These are phyloP conservation scores for Drosophila cyrtoloma DNA, from an alignment of 2,888 invertebrate genomes.

Conservation along the genomic window DNA sequence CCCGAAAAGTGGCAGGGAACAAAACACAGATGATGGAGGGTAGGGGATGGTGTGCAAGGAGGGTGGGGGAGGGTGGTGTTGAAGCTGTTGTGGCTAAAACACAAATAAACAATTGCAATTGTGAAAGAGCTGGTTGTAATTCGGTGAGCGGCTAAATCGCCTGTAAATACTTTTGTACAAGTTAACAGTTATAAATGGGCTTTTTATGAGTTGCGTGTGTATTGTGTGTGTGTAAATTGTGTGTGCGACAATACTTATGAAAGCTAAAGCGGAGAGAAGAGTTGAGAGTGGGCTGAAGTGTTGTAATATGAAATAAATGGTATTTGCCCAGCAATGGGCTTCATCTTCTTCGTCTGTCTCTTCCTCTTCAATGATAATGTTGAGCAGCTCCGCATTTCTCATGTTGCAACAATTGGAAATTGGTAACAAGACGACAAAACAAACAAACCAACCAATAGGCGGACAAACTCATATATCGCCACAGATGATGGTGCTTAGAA, in stretches of 20 bases:
- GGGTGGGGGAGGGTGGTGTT: not conserved
- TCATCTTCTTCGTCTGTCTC: not conserved
- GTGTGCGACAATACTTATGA: slow-evolving; percentile 67
- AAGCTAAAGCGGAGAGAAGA: not conserved
- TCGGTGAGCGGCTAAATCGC: slow-evolving; percentile 77
- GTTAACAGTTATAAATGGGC: slow-evolving; percentile 80
- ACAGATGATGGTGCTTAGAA: slow-evolving; percentile 48
- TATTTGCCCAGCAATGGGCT: slow-evolving; percentile 34
- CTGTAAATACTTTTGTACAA: slow-evolving; percentile 80
- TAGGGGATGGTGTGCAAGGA: not conserved
- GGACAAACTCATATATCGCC: slow-evolving; percentile 17
- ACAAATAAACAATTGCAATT: slow-evolving; percentile 78
- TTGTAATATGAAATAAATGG: slow-evolving; percentile 65
- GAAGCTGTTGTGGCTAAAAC: slow-evolving; percentile 32
- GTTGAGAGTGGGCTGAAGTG: slow-evolving; percentile 12
- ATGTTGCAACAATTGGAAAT: slow-evolving; percentile 63
- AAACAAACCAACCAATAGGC: not conserved
- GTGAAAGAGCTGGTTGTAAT: slow-evolving; percentile 67
- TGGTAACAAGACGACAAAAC: slow-evolving; percentile 28
- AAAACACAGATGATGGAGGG: not conserved
- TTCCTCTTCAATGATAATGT: slow-evolving; percentile 34
- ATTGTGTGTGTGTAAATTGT: slow-evolving; percentile 10
- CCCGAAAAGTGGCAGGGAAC: slow-evolving; percentile 9
- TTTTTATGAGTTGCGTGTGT: slow-evolving; percentile 73
- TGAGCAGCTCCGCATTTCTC: slow-evolving; percentile 73